Evolutionary conservation across 2,113 vertebrate genomes (phyloP).

Genomic region (Otocyon megalotis): DNA sequence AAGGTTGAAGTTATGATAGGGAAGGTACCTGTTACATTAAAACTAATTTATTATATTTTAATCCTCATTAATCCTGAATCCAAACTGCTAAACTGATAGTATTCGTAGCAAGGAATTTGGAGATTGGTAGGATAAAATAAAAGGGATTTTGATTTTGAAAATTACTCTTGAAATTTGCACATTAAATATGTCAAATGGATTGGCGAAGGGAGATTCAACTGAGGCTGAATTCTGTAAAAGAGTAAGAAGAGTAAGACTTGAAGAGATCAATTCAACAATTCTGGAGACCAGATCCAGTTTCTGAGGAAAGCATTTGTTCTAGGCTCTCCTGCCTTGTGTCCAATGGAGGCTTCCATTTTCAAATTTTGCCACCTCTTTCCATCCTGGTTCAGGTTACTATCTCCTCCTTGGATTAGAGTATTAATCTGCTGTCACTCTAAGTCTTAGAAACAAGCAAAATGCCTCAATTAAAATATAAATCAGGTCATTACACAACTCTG

Average conservation of each 20-base stretch:
- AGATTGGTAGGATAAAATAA: background rate
- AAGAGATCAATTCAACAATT: background rate
- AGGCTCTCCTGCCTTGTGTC: background rate
- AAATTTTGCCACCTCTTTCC: background rate
- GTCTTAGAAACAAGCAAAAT: background rate
- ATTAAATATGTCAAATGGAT: background rate
- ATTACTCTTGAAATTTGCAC: background rate
- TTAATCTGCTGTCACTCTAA: background rate
- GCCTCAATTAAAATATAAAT: background rate
- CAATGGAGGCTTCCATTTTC: background rate
- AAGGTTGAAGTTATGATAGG: background rate
- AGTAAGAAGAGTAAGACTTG: background rate
- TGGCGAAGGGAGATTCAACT: background rate
- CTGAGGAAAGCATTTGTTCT: background rate
- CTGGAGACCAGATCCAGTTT: background rate
- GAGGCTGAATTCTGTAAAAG: background rate
- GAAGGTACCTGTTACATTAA: background rate
- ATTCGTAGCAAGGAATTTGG: background rate
- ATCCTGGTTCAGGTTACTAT: background rate
- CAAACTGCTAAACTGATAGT: background rate
- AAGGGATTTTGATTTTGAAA: background rate
- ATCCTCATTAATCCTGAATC: background rate
- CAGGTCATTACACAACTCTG: background rate
- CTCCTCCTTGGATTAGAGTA: background rate
- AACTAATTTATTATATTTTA: background rate